Conservation (phyloP, 2,888 invertebrate species). For the Eristalis arbustorum region DNA sequence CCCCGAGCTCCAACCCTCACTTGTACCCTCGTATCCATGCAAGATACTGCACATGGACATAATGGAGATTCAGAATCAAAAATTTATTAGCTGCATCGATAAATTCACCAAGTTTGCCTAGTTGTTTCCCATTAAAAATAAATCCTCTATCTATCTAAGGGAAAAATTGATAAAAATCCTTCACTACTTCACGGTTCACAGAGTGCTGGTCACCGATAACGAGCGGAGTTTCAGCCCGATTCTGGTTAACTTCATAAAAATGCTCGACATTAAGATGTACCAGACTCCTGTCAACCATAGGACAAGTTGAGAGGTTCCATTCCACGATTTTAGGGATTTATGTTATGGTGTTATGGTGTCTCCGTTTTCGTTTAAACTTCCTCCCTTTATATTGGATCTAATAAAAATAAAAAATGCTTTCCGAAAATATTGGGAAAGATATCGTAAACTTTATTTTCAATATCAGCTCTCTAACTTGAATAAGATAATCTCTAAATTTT, state of each 20-base stretch:
- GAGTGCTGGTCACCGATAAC: slow-evolving; percentile 56
- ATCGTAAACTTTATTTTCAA: too few species aligned
- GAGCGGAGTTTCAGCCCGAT: slow-evolving; percentile 10
- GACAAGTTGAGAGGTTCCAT: background rate
- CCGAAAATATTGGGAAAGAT: too few species aligned
- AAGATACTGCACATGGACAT: too few species aligned
- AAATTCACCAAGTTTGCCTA: slow-evolving; percentile 15
- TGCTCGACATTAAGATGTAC: slow-evolving; percentile 49
- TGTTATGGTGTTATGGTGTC: too few species aligned
- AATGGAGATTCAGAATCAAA: slow-evolving; percentile 41
- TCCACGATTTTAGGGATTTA: background rate
- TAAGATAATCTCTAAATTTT: too few species aligned
- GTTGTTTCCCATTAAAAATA: slow-evolving; percentile 57
- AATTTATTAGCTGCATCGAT: slow-evolving; percentile 48
- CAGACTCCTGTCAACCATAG: slow-evolving; percentile 31
- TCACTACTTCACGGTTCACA: slow-evolving; percentile 9
- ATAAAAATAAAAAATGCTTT: too few species aligned
- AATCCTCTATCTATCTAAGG: slow-evolving; percentile 16
- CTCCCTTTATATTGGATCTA: too few species aligned
- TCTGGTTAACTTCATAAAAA: slow-evolving; percentile 3
- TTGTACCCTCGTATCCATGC: background rate
- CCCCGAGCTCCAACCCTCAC: background rate
- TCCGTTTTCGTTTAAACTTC: too few species aligned
- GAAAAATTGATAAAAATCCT: background rate
- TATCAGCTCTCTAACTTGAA: too few species aligned